Evolutionary conservation across 2,113 vertebrate species (phyloP), one percentile per base, ranked within the genome.

Genomic region (Hyperoodon ampullatus): DNA sequence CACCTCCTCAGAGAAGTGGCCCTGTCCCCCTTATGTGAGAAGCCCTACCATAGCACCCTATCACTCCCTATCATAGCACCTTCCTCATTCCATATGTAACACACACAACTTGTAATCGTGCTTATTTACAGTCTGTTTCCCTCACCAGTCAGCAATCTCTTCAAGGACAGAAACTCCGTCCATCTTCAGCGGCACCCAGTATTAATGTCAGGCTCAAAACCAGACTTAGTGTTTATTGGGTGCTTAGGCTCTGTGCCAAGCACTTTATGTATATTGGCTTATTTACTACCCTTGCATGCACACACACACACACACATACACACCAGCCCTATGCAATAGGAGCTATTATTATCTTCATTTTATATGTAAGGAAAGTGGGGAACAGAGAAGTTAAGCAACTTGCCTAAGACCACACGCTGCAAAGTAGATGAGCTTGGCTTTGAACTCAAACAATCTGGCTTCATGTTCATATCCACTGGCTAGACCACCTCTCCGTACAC

Each of bases 381-480:
- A 80, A 28, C 77, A 85, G 77, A 93, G 44, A 95, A 33, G 77
- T 35, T 83, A 72, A 78, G 87, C 3, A 2, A 74, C n/a, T 88
- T 74, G 77, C 30, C 77, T 58, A 30, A 82, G 9, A 12, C 74
- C 66, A 70, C 91, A 47, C 61, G 88, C n/a, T 71, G 23, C 68
- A 8, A 66, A 63, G 33, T 5, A 26, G 44, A 71, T 50, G 91
- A 94, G 42, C 50, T 30, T 75, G 77, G 9, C 63, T 77, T 70
- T 81, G 63, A 94, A 74, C 23, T 53, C 24, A 24, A 10, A 53
- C 14, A 30, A 2, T 6, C 66, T 35, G 28, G 28, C 68, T 88
- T 77, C 55, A 18, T 7, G 55, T 33, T 53, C 26, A 26, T 2
- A 1, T 5, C n/a, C 4, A 2, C 28, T 2, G 28, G 28, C 23